phyloP scores from a whole-genome alignment of 1,140 invertebrate genomes.

The Neodiprion lecontei region DNA sequence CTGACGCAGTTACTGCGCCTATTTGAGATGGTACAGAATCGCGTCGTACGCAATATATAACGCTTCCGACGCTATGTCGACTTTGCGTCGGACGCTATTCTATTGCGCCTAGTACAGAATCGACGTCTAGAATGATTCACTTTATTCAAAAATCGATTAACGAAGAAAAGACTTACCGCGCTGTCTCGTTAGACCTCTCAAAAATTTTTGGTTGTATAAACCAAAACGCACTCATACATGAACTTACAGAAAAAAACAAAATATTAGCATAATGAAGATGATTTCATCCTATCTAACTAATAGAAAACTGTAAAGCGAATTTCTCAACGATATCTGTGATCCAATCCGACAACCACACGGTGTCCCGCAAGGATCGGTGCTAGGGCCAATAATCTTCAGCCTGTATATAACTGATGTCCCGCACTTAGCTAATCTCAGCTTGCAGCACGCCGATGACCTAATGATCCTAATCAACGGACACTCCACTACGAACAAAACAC shows the following conservation, averaged over 20 bases:
- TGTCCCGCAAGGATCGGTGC: background rate
- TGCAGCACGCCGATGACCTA: constrained; percentile 17
- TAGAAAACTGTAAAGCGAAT: constrained; percentile 16
- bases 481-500: background rate
- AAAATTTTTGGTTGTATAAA: constrained; percentile 12
- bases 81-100: too few relatives aligned
- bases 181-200: background rate
- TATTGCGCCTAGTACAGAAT: too few relatives aligned
- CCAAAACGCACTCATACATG: constrained; percentile 4
- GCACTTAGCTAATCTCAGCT: constrained; percentile 11
- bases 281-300: constrained; percentile 10
- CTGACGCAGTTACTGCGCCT: too few relatives aligned
- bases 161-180: background rate
- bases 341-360: constrained; percentile 11
- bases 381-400: constrained; percentile 6
- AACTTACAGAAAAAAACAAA: constrained; percentile 14
- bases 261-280: constrained; percentile 16
- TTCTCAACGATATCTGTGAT: constrained; percentile 14
- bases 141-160: background rate
- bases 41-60: too few relatives aligned
- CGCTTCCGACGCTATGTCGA: too few relatives aligned
- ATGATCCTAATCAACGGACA: constrained; percentile 19
- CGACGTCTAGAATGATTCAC: background rate
- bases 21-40: too few relatives aligned
- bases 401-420: constrained; percentile 13